Percentiles rank a stretch among this genome's conserved stretches.
These are phyloP conservation scores for Oedothorax gibbosus DNA, from an alignment of 1,140 invertebrate genomes.

Conservation along the genomic window DNA sequence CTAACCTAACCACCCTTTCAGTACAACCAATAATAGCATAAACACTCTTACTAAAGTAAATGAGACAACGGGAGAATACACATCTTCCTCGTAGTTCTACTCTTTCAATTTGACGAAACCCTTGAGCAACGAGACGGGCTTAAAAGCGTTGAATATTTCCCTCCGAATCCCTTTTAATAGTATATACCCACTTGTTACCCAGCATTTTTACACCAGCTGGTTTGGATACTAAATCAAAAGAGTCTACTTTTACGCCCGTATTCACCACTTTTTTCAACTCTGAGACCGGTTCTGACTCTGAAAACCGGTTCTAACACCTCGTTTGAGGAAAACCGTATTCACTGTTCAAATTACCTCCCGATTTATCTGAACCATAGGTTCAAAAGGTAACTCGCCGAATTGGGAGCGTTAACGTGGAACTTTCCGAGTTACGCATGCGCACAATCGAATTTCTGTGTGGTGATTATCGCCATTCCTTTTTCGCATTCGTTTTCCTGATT, in stretches of 20 bases:
- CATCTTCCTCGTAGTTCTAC: slow-evolving; percentile 68
- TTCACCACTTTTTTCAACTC: too few species aligned
- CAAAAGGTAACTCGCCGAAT: too few species aligned
- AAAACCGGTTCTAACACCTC: too few species aligned
- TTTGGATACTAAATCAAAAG: not conserved
- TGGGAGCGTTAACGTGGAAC: too few species aligned
- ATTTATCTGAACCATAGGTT: too few species aligned
- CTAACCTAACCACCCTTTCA: slow-evolving; percentile 13
- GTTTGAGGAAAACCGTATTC: too few species aligned
- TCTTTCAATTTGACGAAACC: slow-evolving; percentile 67
- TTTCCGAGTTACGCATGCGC: too few species aligned
- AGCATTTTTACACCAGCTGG: not conserved
- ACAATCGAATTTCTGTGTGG: too few species aligned
- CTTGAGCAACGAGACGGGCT: slow-evolving; percentile 68
- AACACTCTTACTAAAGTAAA: not conserved
- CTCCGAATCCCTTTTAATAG: not conserved
- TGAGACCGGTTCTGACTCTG: too few species aligned
- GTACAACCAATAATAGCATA: not conserved
- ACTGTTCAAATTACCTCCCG: too few species aligned
- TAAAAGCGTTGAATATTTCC: slow-evolving; percentile 59
- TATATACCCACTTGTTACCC: not conserved
- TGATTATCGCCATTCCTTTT: too few species aligned
- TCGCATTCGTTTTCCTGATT: too few species aligned
- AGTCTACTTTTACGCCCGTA: not conserved
- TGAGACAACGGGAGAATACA: not conserved